These are phyloP conservation scores for Zaprionus africanus DNA, from an alignment of 1,140 invertebrate genomes.

Conservation along the genomic window DNA sequence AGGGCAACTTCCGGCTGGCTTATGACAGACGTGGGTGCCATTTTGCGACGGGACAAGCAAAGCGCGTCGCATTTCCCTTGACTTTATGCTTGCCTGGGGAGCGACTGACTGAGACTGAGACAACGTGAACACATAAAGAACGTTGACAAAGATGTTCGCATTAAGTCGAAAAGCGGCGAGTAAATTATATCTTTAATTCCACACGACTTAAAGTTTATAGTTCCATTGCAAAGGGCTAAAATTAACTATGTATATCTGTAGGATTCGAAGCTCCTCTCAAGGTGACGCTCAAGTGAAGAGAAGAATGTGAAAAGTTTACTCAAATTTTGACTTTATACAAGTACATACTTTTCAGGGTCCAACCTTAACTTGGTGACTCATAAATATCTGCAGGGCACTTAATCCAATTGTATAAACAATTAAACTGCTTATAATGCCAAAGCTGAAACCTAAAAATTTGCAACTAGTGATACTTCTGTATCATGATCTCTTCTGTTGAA, in stretches of 20 bases:
- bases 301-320: no score
- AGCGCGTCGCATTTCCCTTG: conserved; percentile 4
- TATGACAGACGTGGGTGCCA: conserved; percentile 40
- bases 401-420: no score
- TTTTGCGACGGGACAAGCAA: conserved; percentile 37
- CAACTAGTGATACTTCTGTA: no score
- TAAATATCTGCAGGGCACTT: no score
- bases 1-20: conserved; percentile 23
- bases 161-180: not conserved
- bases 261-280: not conserved
- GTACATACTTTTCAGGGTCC: not conserved
- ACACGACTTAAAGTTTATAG: not conserved
- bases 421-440: no score
- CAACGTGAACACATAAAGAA: conserved; percentile 25
- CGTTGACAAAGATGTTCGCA: conserved; percentile 33
- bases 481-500: not conserved
- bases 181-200: not conserved
- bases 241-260: not conserved
- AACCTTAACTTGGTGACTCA: no score
- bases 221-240: not conserved
- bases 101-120: conserved; percentile 14
- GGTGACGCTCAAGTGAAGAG: no score
- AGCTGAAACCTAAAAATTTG: no score
- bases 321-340: not conserved
- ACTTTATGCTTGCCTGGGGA: conserved; percentile 14